A percentile compares a stretch with the other conserved stretches of the same genome.
phyloP scores from a whole-genome alignment of 2,888 invertebrate genomes.

The Drosophila putrida region DNA sequence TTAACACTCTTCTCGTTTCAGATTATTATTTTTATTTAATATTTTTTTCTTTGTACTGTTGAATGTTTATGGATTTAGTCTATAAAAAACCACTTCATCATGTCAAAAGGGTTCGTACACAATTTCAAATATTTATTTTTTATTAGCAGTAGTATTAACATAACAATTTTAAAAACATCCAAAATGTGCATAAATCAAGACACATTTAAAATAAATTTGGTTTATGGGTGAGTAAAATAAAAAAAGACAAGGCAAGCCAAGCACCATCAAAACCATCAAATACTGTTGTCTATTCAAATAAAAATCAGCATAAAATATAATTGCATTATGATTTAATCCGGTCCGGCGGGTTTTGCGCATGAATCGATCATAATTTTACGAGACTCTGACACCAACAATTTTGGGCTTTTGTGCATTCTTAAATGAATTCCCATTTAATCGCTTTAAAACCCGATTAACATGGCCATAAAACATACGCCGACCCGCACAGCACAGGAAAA shows the following conservation, averaged over 20 bases:
- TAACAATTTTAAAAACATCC: slow-evolving; percentile 25
- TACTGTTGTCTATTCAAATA: slow-evolving; percentile 42
- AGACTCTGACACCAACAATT: slow-evolving; percentile 22
- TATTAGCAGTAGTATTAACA: slow-evolving; percentile 56
- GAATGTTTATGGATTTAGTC: slow-evolving; percentile 61
- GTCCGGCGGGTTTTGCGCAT: slow-evolving; percentile 50
- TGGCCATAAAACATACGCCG: slow-evolving; percentile 50
- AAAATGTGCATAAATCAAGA: slow-evolving; percentile 59
- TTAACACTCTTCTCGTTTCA: slow-evolving; percentile 59
- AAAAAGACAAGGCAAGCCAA: slow-evolving; percentile 2
- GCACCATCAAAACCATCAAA: slow-evolving; percentile 36
- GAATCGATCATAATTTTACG: slow-evolving; percentile 73
- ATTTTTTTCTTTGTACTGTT: slow-evolving; percentile 34
- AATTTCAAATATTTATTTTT: slow-evolving; percentile 56
- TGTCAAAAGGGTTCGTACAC: slow-evolving; percentile 64
- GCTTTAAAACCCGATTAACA: slow-evolving; percentile 71
- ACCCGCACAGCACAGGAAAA: slow-evolving; percentile 16
- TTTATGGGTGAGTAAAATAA: slow-evolving; percentile 36
- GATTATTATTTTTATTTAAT: slow-evolving; percentile 28
- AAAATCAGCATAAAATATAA: slow-evolving; percentile 60
- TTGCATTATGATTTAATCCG: slow-evolving; percentile 74
- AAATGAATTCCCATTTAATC: slow-evolving; percentile 59
- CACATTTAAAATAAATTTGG: slow-evolving; percentile 61
- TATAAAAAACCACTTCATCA: slow-evolving; percentile 58
- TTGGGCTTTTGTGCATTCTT: slow-evolving; percentile 5